Conservation (phyloP, 2,888 invertebrate species). For the Melanotus villosus region DNA sequence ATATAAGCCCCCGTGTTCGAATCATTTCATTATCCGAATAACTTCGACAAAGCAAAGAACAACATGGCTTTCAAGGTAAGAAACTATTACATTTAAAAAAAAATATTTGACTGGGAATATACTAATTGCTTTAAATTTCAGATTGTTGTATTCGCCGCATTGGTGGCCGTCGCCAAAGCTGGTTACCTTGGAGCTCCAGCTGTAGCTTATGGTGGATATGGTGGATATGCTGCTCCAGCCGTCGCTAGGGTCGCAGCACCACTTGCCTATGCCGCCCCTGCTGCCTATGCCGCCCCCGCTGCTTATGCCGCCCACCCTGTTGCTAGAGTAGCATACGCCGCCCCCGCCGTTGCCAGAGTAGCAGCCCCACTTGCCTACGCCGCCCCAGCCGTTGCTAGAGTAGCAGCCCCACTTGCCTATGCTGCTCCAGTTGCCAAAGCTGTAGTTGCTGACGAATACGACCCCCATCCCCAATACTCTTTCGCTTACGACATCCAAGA, state of each 20-base stretch:
- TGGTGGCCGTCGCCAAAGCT: conserved; percentile 50
- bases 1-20: conserved; percentile 22
- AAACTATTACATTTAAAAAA: background rate
- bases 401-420: conserved; percentile 48
- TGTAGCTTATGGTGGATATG: background rate
- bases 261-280: conserved; percentile 52
- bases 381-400: conserved; percentile 46
- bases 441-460: conserved; percentile 66
- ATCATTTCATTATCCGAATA: conserved; percentile 22
- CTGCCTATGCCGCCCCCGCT: conserved; percentile 42
- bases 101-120: no score
- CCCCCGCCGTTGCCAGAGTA: conserved; percentile 55
- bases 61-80: conserved; percentile 44
- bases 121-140: conserved; percentile 29
- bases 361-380: conserved; percentile 41
- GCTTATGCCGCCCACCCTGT: conserved; percentile 45
- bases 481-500: conserved; percentile 73
- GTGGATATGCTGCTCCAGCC: conserved; percentile 40
- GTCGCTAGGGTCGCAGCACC: conserved; percentile 47
- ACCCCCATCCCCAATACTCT: conserved; percentile 72
- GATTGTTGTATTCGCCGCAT: conserved; percentile 47
- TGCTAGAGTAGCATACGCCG: conserved; percentile 45
- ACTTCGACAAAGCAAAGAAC: conserved; percentile 9
- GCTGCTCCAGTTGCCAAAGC: conserved; percentile 58
- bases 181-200: conserved; percentile 43